Base-by-base conservation (phyloP, 2,797 vertebrate genomes). In the Anniella stebbinsi region DNA sequence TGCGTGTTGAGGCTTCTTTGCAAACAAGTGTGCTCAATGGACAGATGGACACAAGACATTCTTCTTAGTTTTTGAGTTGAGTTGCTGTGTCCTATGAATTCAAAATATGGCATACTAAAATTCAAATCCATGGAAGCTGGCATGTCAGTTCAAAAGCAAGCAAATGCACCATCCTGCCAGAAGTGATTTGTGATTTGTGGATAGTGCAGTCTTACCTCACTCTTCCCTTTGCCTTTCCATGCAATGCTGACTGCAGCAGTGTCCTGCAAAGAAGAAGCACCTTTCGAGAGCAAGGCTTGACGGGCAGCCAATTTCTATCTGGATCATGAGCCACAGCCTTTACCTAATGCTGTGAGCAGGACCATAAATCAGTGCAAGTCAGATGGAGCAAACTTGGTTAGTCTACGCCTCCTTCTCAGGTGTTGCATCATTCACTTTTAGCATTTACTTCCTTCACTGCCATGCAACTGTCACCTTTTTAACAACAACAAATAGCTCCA, bases 351-450 rank as follows among this genome's bases (percentile, higher is more conserved):
- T 72, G 54, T 73, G 0, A 4, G 12, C 2, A 0, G 60, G 80
- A 89, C 88, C 86, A 88, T 60, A 69, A 93, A 86, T 94, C 89
- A 10, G 60, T 0, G 6, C 48, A 1, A 0, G 76, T 67, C 82
- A 41, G 63, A 91, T 84, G 67, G 81, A 90, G 33, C 3, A 21
- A 87, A 0, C n/a, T 6, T 73, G 87, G 54, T 84, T 41, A 66
- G 70, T 36, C 90, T 41, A 70, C 87, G 70, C 80, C 0, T 2
- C 90, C 91, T 95, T 92, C 88, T 88, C 92, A 41, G 73, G 54
- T 86, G 51, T 73, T 92, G 87, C 83, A 92, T 93, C 73, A 80
- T 86, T 87, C 21, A 21, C 94, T 91, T 72, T 91, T 72, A 89
- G 87, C 0, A 0, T 89, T 89, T 94, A 92, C 91, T 91, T 85